Evolutionary conservation across 2,113 vertebrate species (phyloP).

Genomic region (Cynoglossus semilaevis): DNA sequence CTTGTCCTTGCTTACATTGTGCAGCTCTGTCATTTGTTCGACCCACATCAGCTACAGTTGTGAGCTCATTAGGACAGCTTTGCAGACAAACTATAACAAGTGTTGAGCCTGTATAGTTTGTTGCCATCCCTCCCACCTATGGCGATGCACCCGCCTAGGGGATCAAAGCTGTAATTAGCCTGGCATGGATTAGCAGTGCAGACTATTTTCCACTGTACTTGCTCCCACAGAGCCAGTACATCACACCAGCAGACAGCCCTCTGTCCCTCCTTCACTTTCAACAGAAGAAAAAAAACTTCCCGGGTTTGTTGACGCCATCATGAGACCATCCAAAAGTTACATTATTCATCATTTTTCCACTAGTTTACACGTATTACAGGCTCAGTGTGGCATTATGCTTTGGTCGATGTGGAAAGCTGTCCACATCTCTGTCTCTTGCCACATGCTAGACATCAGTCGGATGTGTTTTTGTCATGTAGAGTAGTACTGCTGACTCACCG

Average conservation of each 20-base stretch:
- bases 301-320: constrained; percentile 7
- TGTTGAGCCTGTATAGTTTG: constrained; percentile 22
- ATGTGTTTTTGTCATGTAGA: constrained; percentile 44
- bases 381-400: background rate
- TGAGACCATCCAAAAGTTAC: background rate
- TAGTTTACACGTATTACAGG: background rate
- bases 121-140: constrained; percentile 43
- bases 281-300: background rate
- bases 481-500: constrained; percentile 45
- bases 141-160: constrained; percentile 53
- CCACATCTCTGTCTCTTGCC: background rate
- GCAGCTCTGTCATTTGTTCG: background rate
- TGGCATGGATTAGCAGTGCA: constrained; percentile 68
- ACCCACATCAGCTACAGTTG: constrained; percentile 15
- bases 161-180: constrained; percentile 75
- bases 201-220: constrained; percentile 66
- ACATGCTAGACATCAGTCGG: constrained; percentile 28
- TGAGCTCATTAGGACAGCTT: constrained; percentile 10
- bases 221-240: constrained; percentile 43
- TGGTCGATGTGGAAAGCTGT: background rate
- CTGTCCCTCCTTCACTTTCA: constrained; percentile 19
- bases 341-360: background rate
- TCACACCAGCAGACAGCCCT: constrained; percentile 41
- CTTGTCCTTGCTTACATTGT: background rate
- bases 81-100: constrained; percentile 17